These are phyloP conservation scores for Aphelenchoides besseyi DNA, from an alignment of 1,140 invertebrate species.

Conservation along the genomic window DNA sequence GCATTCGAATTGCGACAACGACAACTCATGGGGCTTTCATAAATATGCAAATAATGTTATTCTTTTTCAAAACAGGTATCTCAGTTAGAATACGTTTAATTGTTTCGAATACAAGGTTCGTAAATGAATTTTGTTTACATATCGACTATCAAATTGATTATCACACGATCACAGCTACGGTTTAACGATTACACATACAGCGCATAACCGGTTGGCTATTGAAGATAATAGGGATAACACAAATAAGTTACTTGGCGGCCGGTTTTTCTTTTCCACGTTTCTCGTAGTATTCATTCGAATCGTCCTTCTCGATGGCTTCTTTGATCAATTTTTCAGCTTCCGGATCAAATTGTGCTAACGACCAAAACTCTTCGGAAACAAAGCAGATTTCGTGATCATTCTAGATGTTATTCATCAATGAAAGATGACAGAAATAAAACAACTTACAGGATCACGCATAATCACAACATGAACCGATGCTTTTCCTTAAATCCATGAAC, in stretches of 20 bases:
- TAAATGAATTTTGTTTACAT: no score
- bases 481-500: no score
- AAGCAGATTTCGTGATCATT: constrained; percentile 98
- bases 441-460: constrained; percentile 78
- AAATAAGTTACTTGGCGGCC: neutral
- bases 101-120: no score
- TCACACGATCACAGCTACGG: no score
- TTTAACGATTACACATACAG: no score
- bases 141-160: no score
- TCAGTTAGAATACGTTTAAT: neutral
- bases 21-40: constrained; percentile 13
- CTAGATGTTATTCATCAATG: constrained; percentile 63
- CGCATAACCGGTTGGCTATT: no score
- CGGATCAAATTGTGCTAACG: constrained; percentile 82
- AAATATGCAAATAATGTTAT: neutral
- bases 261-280: neutral
- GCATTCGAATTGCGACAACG: constrained; percentile 19
- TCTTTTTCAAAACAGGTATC: constrained; percentile 12
- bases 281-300: constrained; percentile 41
- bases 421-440: constrained; percentile 14
- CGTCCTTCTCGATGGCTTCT: constrained; percentile 70
- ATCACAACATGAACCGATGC: constrained; percentile 74
- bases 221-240: no score
- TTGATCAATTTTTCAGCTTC: constrained; percentile 76
- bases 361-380: constrained; percentile 85